Evolutionary conservation across 1,140 invertebrate species (phyloP), one percentile per base, ranked within the genome.

Genomic region (Sitophilus oryzae): DNA sequence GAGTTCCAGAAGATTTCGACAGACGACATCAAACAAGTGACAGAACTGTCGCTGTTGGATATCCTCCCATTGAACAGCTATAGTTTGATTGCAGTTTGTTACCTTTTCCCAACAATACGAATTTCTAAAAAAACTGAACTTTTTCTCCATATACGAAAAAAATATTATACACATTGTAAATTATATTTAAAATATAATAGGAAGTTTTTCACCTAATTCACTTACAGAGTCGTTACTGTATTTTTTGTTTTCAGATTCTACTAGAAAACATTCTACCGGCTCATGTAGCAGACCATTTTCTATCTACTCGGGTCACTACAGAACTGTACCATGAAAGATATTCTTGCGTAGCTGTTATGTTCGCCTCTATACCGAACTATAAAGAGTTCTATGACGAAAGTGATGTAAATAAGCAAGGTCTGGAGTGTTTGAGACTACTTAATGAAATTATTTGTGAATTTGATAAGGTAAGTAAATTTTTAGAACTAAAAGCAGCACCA

Each of bases 371-470:
- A 65, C 93, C 95, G 9, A 98, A 99, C 75, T 98, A 97, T 72
- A 96, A 96, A 66, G 94, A 98, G 69, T 98, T 98, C 71, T 98
- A 98, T 69, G 93, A 95, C 66, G 94, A 98, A 73, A 93, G 89
- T 20, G 94, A 98, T 70, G 92, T 96, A 52, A 96, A 93, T 67
- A 94, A 96, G 66, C 93, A 96, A 73, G 96, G 96, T 0, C 72
- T 98, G 6, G 96, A 98, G 71, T 98, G 94, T 71, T 72, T 99
- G 37, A 73, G 95, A 50, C 76, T 99, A 11, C 76, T 99, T 0
- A 99, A 99, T 70, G 96, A 99, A 76, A 98, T 99, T 55, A 96
- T 98, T 52, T 96, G 93, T 63, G 96, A 98, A 71, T 98, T 98
- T 75, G 96, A 99, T 72, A 93, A 96, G 82, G 91, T 94, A 74